Evolutionary conservation across 64 coral and sea anemone genomes (phyloP), one percentile per base, ranked within the genome.

Genomic region (Acropora tenuis): DNA sequence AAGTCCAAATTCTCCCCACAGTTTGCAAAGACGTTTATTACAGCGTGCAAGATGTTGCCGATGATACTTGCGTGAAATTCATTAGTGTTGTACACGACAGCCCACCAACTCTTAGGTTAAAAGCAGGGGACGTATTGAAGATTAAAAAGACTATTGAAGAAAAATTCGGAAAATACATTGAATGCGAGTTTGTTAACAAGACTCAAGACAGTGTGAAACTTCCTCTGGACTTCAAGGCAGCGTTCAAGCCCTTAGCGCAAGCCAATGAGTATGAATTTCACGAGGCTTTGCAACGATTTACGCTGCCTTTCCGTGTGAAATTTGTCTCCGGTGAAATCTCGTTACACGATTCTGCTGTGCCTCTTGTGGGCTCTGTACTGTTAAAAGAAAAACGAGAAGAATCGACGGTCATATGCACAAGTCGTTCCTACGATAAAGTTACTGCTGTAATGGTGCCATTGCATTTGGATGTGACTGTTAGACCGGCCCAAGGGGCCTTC

Each of bases 131-230:
- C 43, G 49, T 85, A 0, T 72, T 85, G 44, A 19, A 72, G 16
- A 65, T 85, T 41, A 72, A 13, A 47, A 69, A 72, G n/a, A 85
- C 82, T 19, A 45, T 71, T 43, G 82, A 85, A 20, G 63, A 72
- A 85, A 50, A 85, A 3, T 65, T 61, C 4, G 65, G 17, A 0
- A 71, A 72, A n/a, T 85, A n/a, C 68, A 18, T 85, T 44, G 63
- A 71, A 49, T 85, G 82, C 66, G 82, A 85, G 59, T 85, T 85
- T 85, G 8, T 46, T 12, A 43, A 85, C 46, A 85, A 85, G 65
- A 72, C 65, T 2, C 13, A 18, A 30, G 82, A 85, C 46, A 2
- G 3, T 20, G 63, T 85, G 8, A 85, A n/a, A 45, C 82, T 85
- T 48, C 82, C 82, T 50, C 50, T 85, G 47, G 45, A 50, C 2